A percentile compares a stretch with the other conserved stretches of the same genome.
phyloP scores from a whole-genome alignment of 2,113 vertebrate species.

The Eolophus roseicapilla region DNA sequence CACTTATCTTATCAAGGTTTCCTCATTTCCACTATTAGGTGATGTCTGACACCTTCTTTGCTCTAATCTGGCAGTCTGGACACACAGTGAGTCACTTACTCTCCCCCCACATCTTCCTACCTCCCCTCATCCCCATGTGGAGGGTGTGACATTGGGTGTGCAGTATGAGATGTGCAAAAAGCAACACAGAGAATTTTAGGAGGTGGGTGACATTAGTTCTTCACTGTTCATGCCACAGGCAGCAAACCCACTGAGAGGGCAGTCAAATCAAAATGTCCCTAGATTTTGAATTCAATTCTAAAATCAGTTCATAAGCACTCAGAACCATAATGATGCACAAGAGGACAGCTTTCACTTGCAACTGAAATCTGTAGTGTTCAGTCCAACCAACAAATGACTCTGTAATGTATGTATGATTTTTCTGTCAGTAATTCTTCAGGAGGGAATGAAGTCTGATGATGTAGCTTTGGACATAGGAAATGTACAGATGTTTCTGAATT shows the following conservation, averaged over 20 bases:
- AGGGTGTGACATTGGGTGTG: slow-evolving; percentile 4
- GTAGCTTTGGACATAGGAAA: neutral
- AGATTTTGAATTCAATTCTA: neutral
- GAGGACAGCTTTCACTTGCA: neutral
- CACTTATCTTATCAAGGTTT: slow-evolving; percentile 71
- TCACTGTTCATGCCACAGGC: neutral
- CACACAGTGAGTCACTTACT: slow-evolving; percentile 59
- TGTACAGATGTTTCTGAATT: neutral
- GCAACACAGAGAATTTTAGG: neutral
- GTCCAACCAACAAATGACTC: neutral
- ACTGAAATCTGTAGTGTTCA: neutral
- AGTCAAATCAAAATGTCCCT: neutral
- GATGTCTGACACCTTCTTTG: slow-evolving; percentile 73
- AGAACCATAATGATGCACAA: neutral
- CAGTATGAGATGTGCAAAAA: neutral
- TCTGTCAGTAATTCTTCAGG: neutral
- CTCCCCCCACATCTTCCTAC: neutral
- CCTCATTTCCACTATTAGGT: slow-evolving; percentile 74
- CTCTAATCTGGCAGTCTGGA: slow-evolving; percentile 60
- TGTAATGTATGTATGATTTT: neutral
- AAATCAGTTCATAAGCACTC: neutral
- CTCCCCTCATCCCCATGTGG: neutral
- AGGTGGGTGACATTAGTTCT: neutral
- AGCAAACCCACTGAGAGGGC: neutral
- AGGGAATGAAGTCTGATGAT: neutral